Percentiles rank a stretch among this genome's conserved stretches.
Conservation (phyloP, 2,113 vertebrate species). For the Pterophyllum scalare region DNA sequence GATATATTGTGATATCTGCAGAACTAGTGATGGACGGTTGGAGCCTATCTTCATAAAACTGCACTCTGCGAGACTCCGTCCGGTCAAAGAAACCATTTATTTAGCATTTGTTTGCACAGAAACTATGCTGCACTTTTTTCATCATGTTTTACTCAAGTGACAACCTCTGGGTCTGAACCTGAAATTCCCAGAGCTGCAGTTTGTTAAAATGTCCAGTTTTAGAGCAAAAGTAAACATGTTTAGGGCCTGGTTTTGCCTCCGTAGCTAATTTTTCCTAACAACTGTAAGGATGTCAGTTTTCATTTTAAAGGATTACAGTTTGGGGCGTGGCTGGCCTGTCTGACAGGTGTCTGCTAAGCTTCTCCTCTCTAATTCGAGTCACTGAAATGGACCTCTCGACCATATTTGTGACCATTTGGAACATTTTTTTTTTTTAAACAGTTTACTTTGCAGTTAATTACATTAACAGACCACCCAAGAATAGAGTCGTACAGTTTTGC, state of each 20-base stretch:
- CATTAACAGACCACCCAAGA: fast-evolving
- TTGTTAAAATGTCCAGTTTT: neutral
- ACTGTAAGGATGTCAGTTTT: neutral
- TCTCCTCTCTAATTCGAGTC: no score
- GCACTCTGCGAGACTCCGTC: neutral
- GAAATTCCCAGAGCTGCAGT: fast-evolving
- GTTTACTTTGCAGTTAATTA: neutral
- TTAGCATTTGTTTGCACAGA: neutral
- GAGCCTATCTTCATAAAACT: neutral
- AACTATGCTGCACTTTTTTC: neutral
- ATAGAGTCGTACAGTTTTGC: no score
- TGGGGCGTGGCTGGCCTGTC: neutral
- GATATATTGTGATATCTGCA: neutral
- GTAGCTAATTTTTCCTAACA: neutral
- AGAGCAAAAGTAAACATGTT: neutral
- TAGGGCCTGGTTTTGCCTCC: neutral
- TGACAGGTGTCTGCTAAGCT: neutral
- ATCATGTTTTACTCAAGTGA: neutral
- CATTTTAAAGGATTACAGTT: neutral
- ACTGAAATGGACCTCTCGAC: neutral
- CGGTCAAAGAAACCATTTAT: neutral
- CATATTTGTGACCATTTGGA: neutral
- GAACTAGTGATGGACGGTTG: neutral
- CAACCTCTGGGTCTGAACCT: neutral
- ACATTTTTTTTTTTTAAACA: neutral